Conservation (phyloP, 2,888 invertebrate genomes). For the Coelopa pilipes region DNA sequence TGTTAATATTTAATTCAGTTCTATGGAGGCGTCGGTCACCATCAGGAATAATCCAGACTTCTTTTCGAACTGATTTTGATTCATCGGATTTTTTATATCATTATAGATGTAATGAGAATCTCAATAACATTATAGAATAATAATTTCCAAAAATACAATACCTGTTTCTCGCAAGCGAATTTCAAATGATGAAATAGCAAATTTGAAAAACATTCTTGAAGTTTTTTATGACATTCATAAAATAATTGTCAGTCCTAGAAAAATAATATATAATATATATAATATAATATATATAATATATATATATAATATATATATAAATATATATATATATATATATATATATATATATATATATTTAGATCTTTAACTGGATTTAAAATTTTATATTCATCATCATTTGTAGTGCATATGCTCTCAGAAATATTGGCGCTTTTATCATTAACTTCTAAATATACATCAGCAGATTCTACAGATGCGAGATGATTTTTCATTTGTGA, state of each 20-base stretch:
- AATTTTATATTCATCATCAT: no score
- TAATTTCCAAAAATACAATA: constrained; percentile 38
- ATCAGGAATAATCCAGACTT: constrained; percentile 89
- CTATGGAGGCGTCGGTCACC: constrained; percentile 76
- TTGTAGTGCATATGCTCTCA: constrained; percentile 12
- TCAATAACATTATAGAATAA: constrained; percentile 1
- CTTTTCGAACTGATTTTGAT: constrained; percentile 71
- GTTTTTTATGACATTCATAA: no score
- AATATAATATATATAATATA: no score
- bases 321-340: no score
- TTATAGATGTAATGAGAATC: constrained; percentile 46
- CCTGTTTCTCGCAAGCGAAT: no score
- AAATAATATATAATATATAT: no score
- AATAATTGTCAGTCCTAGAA: no score
- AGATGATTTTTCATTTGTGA: constrained; percentile 51
- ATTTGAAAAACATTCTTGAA: no score
- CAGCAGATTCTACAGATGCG: neutral
- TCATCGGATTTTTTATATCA: constrained; percentile 63
- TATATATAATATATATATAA: no score
- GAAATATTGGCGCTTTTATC: constrained; percentile 47
- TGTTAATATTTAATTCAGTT: constrained; percentile 67
- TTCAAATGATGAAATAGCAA: no score
- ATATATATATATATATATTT: no score
- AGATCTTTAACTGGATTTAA: no score
- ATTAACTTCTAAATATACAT: constrained; percentile 33